Conservation (phyloP, 2,797 vertebrate species). For the Labeo calbasu region DNA sequence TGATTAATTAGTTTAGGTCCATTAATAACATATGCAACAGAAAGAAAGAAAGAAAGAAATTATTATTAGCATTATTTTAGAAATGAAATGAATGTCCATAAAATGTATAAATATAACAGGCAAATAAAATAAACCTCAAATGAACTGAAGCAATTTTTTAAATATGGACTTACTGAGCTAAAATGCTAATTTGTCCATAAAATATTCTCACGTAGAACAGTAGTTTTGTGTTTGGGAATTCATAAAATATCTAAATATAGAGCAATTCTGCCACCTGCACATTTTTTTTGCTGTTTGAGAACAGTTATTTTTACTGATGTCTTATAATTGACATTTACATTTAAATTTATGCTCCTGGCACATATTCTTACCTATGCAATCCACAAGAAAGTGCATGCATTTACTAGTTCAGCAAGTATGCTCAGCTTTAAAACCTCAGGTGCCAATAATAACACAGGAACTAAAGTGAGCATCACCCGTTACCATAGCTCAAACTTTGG, state of each 20-base stretch:
- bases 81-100: background rate
- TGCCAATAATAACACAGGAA: background rate
- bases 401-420: background rate
- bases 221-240: constrained; percentile 1
- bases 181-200: constrained; percentile 16
- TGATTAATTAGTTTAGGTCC: no score
- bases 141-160: background rate
- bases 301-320: background rate
- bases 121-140: background rate
- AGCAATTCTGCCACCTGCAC: background rate
- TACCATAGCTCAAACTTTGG: constrained; percentile 3
- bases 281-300: background rate
- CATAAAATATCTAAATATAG: constrained; percentile 32
- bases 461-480: background rate
- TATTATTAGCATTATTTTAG: background rate
- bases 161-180: background rate
- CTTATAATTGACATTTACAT: constrained; percentile 1
- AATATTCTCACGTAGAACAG: background rate
- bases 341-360: background rate
- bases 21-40: no score
- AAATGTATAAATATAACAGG: background rate
- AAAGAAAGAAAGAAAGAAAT: no score
- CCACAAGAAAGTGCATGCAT: background rate
- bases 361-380: background rate
- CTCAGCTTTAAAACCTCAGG: background rate